Percentiles rank a stretch among this genome's conserved stretches.
Conservation (phyloP, 2,888 invertebrate genomes). For the Pecten maximus region DNA sequence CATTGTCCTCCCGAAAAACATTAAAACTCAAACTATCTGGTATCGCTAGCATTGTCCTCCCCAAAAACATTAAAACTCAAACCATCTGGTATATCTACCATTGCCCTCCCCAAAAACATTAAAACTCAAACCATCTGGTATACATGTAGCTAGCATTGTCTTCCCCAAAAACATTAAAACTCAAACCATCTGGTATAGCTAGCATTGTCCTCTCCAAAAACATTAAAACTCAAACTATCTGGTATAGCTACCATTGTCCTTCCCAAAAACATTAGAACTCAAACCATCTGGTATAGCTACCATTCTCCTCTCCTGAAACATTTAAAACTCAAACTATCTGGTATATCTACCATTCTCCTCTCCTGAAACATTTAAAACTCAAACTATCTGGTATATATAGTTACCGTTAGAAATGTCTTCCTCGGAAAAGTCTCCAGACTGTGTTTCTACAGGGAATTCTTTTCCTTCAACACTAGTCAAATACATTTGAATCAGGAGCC, state of each 20-base stretch:
- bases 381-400: background rate
- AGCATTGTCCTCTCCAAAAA: background rate
- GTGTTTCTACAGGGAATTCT: background rate
- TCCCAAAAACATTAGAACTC: background rate
- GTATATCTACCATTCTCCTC: too few species aligned
- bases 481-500: conserved; percentile 9
- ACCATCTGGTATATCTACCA: background rate
- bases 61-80: background rate
- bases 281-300: background rate
- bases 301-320: too few species aligned
- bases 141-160: background rate
- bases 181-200: background rate
- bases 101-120: background rate
- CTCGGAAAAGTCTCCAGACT: background rate
- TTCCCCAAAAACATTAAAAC: background rate
- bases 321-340: too few species aligned
- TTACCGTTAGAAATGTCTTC: background rate
- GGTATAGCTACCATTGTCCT: background rate
- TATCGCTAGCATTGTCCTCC: background rate
- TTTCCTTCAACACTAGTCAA: background rate
- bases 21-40: background rate
- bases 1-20: background rate
- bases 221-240: background rate
- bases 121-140: background rate
- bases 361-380: background rate